Base-by-base conservation (phyloP, 1,140 invertebrate species). In the Cheumatopsyche charites region DNA sequence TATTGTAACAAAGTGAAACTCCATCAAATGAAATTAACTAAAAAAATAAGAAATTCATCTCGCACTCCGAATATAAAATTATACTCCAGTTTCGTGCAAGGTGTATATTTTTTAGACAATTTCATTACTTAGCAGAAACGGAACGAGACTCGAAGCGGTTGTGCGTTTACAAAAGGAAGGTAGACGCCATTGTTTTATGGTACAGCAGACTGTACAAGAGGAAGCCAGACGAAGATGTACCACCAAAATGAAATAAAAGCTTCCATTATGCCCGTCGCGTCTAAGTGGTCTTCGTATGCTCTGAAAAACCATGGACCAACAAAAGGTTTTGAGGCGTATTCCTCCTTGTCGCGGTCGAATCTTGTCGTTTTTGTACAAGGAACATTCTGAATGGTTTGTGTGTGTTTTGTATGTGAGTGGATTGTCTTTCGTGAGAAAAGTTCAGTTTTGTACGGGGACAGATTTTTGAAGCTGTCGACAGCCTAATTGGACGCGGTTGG, bases 171-270 rank as follows among this genome's bases (percentile, higher is more conserved):
- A 52, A 17, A 52, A 52, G 47, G 47, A 15, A 36, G 49, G 47
- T 49, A 66, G n/a, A 42, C 23, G 36, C 29, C 55, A 68, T 55
- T 68, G 66, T 55, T 55, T 52, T 68, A 68, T 26, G 43, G 49
- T 47, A 55, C n/a, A n/a, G n/a, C n/a, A n/a, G n/a, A n/a, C n/a
- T n/a, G 29, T 23, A n/a, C 17, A 13, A 13, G 25, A 7, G 13
- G 62, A 23, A 65, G 41, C 17, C 65, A 52, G 65, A 67, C 42
- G 45, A 52, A 45, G 42, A 67, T 19, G 42, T 67, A 68, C 47
- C 13, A 11, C 21, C 26, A 49, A 68, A 68, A 68, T 68, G 66
- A 68, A 68, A 68, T 68, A 68, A 68, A 68, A 68, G 66, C 12
- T 9, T 68, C 66, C 66, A 68, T 68, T 68, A 68, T 68, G 66